Conservation (phyloP, 2,888 invertebrate genomes). For the Drosophila gaucha region DNA sequence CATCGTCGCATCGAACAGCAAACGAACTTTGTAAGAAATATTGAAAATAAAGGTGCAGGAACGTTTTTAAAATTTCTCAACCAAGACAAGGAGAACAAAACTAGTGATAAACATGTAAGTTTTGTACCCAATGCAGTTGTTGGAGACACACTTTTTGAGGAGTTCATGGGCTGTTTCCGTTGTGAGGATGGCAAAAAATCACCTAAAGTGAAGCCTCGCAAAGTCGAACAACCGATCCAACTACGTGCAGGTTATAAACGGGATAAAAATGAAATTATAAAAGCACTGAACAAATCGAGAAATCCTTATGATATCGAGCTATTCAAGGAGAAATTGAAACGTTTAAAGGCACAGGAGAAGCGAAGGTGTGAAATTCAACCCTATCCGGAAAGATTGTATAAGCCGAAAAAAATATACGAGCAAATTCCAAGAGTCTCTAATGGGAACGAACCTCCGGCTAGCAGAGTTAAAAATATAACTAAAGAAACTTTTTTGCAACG, state of each 20-base stretch:
- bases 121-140: slow-evolving; percentile 1
- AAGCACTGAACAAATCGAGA: background rate
- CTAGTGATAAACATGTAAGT: too few species aligned
- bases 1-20: slow-evolving; percentile 40
- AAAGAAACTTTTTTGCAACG: too few species aligned
- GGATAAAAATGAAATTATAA: background rate
- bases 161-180: slow-evolving; percentile 38
- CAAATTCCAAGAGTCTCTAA: background rate
- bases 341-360: slow-evolving; percentile 5
- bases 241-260: background rate
- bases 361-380: background rate
- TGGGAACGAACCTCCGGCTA: background rate
- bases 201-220: slow-evolving; percentile 15
- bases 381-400: background rate
- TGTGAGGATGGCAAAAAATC: background rate
- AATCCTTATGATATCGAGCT: slow-evolving; percentile 41
- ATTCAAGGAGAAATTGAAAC: slow-evolving; percentile 4
- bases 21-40: slow-evolving; percentile 11
- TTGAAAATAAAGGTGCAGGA: background rate
- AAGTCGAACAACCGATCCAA: background rate
- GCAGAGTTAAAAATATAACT: background rate
- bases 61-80: background rate
- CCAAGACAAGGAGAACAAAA: background rate
- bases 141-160: slow-evolving; percentile 16
- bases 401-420: background rate